A percentile compares a stretch with the other conserved stretches of the same genome.
These are phyloP conservation scores for Lophotriccus pileatus DNA, from an alignment of 2,797 vertebrate genomes.

Conservation along the genomic window DNA sequence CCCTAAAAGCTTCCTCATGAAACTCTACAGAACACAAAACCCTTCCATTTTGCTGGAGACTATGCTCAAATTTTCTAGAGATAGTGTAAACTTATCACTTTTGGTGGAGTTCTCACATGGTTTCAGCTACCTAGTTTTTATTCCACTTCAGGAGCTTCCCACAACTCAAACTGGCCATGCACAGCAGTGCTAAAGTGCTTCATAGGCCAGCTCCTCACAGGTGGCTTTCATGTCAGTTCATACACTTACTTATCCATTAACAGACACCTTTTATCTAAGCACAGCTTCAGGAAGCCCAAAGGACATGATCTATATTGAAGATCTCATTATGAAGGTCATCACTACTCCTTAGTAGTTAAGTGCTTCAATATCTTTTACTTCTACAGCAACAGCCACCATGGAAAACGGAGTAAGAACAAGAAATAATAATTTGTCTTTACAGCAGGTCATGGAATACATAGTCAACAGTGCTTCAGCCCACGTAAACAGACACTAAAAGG, in stretches of 20 bases:
- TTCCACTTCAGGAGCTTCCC: neutral
- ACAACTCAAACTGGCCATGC: neutral
- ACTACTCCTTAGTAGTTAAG: neutral
- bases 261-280: neutral
- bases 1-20: neutral
- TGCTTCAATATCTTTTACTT: neutral
- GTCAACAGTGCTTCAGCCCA: neutral
- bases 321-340: neutral
- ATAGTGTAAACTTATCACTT: rapidly evolving
- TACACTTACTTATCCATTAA: neutral
- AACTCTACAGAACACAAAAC: neutral
- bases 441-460: neutral
- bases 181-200: neutral
- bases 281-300: neutral
- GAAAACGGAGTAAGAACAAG: neutral
- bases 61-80: neutral
- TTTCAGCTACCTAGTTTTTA: neutral
- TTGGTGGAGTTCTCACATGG: neutral
- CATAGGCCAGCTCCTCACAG: neutral
- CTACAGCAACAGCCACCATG: neutral
- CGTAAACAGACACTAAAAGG: neutral
- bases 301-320: neutral
- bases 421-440: neutral
- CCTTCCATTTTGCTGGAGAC: neutral
- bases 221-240: neutral